Evolutionary conservation across 2,797 vertebrate genomes (phyloP).

Genomic region (Hypotaenidia okinawae): DNA sequence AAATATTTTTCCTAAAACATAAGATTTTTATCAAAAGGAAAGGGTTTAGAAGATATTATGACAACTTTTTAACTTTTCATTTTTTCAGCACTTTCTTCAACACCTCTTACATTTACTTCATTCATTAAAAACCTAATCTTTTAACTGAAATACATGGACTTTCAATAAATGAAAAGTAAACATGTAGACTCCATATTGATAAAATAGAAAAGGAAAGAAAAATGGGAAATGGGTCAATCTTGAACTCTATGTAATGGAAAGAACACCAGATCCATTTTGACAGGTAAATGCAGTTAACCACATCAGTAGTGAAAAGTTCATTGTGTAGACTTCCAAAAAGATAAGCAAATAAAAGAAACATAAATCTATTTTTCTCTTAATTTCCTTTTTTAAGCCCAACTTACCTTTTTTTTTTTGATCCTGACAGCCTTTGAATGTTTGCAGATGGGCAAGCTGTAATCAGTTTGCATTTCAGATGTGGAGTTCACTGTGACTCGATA

Average conservation of each 20-base stretch:
- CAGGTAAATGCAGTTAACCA: background rate
- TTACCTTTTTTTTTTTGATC: background rate
- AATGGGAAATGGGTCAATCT: background rate
- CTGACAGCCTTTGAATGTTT: background rate
- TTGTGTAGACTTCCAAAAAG: background rate
- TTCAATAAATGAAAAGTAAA: background rate
- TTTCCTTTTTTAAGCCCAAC: background rate
- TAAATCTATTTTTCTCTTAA: background rate
- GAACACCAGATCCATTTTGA: background rate
- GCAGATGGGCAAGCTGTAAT: background rate
- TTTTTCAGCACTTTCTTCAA: background rate
- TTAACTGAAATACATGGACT: background rate
- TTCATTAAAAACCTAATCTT: background rate
- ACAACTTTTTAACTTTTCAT: background rate
- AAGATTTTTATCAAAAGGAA: background rate
- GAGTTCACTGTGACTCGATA: background rate
- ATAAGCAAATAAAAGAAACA: background rate
- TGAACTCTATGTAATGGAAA: background rate
- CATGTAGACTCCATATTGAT: background rate
- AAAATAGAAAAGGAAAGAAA: background rate
- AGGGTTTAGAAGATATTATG: background rate
- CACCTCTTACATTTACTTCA: background rate
- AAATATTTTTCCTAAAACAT: background rate
- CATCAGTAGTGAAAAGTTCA: slow-evolving; percentile 23
- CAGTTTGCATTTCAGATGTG: background rate